These are phyloP conservation scores for Sterna hirundo DNA, from an alignment of 2,113 vertebrate genomes.

Conservation along the genomic window DNA sequence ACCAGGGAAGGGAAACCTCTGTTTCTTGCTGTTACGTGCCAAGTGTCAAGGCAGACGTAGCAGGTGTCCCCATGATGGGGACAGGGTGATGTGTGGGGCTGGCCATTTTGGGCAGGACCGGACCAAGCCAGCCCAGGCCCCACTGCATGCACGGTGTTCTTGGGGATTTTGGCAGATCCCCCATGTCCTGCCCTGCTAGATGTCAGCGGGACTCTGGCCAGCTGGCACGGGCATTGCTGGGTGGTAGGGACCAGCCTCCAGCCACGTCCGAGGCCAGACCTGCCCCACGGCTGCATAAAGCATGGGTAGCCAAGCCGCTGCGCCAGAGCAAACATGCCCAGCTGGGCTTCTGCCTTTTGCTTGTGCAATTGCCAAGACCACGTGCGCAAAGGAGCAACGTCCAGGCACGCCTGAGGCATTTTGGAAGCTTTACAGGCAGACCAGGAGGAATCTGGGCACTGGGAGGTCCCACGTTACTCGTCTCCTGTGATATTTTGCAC, in stretches of 20 bases:
- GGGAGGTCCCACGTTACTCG: not conserved
- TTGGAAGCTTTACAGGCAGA: not conserved
- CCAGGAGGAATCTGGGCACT: not conserved
- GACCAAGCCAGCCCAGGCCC: too few relatives aligned
- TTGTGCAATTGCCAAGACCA: accelerated
- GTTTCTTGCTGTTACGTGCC: not conserved
- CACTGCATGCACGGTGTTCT: not conserved
- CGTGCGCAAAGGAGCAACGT: accelerated
- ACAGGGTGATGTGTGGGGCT: not conserved
- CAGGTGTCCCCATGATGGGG: accelerated
- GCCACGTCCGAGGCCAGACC: not conserved
- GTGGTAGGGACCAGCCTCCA: not conserved
- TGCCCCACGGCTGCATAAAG: not conserved
- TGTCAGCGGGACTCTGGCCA: accelerated
- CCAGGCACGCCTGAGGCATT: accelerated
- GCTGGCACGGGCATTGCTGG: not conserved
- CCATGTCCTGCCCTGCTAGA: not conserved
- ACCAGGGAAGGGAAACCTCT: not conserved
- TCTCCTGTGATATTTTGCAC: not conserved
- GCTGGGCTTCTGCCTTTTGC: not conserved
- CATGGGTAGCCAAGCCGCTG: not conserved
- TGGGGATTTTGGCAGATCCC: not conserved
- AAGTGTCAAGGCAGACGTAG: not conserved
- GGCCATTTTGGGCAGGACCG: not conserved
- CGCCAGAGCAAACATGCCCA: accelerated